Conservation (phyloP, 2,797 vertebrate species). For the Argyrosomus regius region DNA sequence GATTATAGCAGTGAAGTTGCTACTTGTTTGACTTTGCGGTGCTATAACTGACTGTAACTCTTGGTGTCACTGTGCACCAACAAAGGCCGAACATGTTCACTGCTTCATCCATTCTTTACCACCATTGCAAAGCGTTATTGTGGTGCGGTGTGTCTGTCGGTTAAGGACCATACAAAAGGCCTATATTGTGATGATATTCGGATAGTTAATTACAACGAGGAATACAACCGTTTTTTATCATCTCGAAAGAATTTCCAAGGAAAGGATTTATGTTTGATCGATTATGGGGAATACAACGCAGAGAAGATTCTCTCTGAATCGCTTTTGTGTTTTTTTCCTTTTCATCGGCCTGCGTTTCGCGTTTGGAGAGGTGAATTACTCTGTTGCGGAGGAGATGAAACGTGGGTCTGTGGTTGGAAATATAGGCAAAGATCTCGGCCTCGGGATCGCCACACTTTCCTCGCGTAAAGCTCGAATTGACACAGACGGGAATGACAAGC, state of each 20-base stretch:
- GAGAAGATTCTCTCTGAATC: slow-evolving; percentile 2
- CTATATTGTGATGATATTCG: background rate
- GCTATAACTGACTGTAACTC: slow-evolving; percentile 44
- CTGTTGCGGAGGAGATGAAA: slow-evolving; percentile 59
- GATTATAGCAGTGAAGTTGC: background rate
- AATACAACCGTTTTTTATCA: background rate
- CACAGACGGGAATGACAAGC: slow-evolving; percentile 25
- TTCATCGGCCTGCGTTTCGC: slow-evolving; percentile 20
- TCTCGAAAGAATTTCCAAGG: fast-evolving
- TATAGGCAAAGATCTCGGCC: slow-evolving; percentile 63
- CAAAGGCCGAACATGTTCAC: background rate
- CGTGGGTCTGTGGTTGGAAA: slow-evolving; percentile 62
- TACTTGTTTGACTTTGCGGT: background rate
- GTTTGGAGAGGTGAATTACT: slow-evolving; percentile 58
- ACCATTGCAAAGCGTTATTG: slow-evolving; percentile 16
- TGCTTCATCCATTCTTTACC: slow-evolving; percentile 6
- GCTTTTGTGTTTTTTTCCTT: slow-evolving; percentile 21
- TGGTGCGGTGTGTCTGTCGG: background rate
- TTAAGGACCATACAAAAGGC: background rate
- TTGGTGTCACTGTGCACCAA: slow-evolving; percentile 68
- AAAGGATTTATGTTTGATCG: fast-evolving
- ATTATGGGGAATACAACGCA: background rate
- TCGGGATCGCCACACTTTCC: slow-evolving; percentile 23
- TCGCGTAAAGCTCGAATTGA: slow-evolving; percentile 68
- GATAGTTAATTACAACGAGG: background rate